Base-by-base conservation (phyloP, 2,888 invertebrate genomes). In the Phyllotreta cruciferae region DNA sequence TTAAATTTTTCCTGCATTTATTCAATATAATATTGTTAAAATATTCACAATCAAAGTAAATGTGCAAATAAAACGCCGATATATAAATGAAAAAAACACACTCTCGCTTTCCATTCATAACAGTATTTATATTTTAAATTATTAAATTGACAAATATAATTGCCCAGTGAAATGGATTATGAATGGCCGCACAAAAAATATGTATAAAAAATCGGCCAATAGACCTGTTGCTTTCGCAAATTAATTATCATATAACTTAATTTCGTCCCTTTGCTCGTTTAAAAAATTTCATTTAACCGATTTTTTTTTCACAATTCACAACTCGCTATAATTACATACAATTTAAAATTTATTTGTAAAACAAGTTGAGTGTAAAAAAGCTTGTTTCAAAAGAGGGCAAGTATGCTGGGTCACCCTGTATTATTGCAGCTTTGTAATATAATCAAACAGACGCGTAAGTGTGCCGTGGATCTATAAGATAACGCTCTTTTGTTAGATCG, bases 231-330 rank as follows among this genome's bases (percentile, higher is more conserved):
- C 74, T 73, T 62, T 66, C 62, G 34, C 55, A 65, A 69, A 70
- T 73, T 73, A 72, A 74, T 72, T 73, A 71, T 69, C 69, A 70
- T 73, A 69, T 70, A 70, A 72, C 70, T 71, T 72, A 70, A 71
- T 72, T 71, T 69, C 60, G 62, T 66, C 62, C 67, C 66, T 64
- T 47, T 62, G 45, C 54, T 65, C 62, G 58, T 66, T 68, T 70
- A 68, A 70, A 72, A 69, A 65, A 60, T 24, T 24, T 24, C 4
- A 3, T 24, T 24, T 24, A 24, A 24, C 24, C 1, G 24, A 24
- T 24, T 24, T 24, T 24, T 24, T n/a, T n/a, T n/a, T n/a, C n/a
- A n/a, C n/a, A n/a, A n/a, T n/a, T 3, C 24, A 24, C 24, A 24
- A 24, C 4, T 24, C 2, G 24, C 24, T 1, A 24, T 24, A 24